phyloP scores from a whole-genome alignment of 2,113 vertebrate species.

The Raphicerus campestris region DNA sequence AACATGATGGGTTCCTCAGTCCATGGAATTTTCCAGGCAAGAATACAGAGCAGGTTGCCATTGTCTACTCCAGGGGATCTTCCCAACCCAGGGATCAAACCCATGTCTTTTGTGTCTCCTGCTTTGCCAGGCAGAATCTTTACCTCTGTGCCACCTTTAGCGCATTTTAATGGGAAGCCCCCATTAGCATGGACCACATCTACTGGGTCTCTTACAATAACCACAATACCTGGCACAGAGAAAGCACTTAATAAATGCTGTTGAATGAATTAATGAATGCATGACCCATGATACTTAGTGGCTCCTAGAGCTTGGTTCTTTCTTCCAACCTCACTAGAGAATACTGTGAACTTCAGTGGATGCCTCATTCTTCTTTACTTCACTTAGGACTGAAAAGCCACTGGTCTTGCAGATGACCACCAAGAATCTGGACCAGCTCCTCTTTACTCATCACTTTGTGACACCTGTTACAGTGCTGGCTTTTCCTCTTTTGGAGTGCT shows the following conservation, averaged over 20 bases:
- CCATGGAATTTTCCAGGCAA: neutral
- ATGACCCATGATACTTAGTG: neutral
- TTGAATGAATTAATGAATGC: neutral
- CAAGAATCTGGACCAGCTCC: neutral
- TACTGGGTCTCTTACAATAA: conserved; percentile 13
- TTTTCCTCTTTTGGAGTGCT: neutral
- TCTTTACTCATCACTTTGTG: neutral
- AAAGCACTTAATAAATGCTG: neutral
- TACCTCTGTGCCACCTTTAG: neutral
- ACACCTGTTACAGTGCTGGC: neutral
- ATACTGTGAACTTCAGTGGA: neutral
- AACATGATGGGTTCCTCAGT: neutral
- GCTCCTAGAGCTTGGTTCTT: neutral
- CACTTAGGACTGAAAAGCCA: neutral
- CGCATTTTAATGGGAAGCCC: neutral
- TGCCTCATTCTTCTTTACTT: neutral
- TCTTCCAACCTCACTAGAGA: neutral
- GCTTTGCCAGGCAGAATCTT: neutral
- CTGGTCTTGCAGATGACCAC: neutral
- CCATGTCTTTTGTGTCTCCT: neutral
- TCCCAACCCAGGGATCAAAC: neutral
- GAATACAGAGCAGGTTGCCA: neutral
- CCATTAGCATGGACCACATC: neutral
- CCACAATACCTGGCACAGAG: neutral
- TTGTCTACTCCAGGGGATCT: neutral